Evolutionary conservation across 2,797 vertebrate genomes (phyloP).

Genomic region (Botia almorhae): DNA sequence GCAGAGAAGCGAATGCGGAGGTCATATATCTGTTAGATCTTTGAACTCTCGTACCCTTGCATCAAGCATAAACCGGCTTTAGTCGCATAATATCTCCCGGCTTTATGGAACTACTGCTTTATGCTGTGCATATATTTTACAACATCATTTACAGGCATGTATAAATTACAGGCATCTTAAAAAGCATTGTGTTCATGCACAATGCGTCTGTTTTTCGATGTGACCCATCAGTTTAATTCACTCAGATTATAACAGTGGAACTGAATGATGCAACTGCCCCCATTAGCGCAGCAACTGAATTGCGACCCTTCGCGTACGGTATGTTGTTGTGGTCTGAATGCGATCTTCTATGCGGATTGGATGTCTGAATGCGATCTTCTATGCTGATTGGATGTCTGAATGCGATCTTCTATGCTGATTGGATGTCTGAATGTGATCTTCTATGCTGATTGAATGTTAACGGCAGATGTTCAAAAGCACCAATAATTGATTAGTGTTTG

Average conservation of each 20-base stretch:
- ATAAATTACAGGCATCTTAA: conserved; percentile 7
- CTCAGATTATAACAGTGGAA: conserved; percentile 15
- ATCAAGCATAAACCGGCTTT: conserved; percentile 8
- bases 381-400: conserved; percentile 3
- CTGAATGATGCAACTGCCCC: conserved; percentile 6
- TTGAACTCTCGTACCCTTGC: neutral
- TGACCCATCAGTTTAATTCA: conserved; percentile 20
- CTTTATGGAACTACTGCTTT: conserved; percentile 1
- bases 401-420: neutral
- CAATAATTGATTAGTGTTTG: neutral
- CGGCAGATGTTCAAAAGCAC: neutral
- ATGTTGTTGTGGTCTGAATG: neutral
- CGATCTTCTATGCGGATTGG: neutral
- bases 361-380: neutral
- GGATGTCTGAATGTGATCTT: neutral
- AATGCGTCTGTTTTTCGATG: neutral
- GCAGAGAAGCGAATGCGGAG: neutral
- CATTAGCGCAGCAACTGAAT: neutral
- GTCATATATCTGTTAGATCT: neutral
- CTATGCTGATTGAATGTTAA: conserved; percentile 4
- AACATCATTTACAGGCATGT: conserved; percentile 20
- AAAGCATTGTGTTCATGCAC: conserved; percentile 21
- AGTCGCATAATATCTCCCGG: neutral
- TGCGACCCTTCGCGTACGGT: neutral
- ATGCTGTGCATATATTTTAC: conserved; percentile 22